Base-by-base conservation (phyloP, 1,140 invertebrate species). In the Scaptomyza graminum region DNA sequence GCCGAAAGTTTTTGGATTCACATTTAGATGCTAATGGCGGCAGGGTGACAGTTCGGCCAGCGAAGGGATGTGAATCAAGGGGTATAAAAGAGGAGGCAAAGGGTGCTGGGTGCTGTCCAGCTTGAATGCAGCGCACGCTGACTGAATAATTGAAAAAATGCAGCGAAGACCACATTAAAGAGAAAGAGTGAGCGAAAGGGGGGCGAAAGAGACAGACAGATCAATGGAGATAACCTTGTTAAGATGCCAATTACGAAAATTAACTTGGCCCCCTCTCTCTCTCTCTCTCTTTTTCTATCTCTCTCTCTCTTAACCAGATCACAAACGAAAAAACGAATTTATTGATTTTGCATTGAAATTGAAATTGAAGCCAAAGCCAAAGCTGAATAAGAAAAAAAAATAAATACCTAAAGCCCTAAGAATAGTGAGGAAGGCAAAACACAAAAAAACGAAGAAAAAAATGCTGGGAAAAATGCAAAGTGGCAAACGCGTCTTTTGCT, bases 231-330 rank as follows among this genome's bases (percentile, higher is more conserved):
- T 87, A 87, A 82, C 82, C 82, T 82, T 82, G 82, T 87, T 87
- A 87, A 87, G 82, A 88, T 88, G 82, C 82, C 82, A 87, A 87
- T 87, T 87, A 87, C 82, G 75, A 88, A 87, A 87, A 87, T 87
- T 87, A 87, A 87, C 82, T 87, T 87, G 78, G 76, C 65, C 79
- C 74, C 65, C 63, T 62, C 50, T 31, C 28, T 31, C 28, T 31
- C 28, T n/a, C n/a, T n/a, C n/a, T n/a, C n/a, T n/a, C n/a, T n/a
- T n/a, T n/a, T n/a, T 31, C 28, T 31, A 3, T 31, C 28, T 31
- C 28, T 31, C 28, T 34, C 31, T 9, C 1, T 34, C 31, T 9
- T 7, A 9, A 8, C 8, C 8, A 34, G 31, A 2, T 34, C 6
- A 28, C 4, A 34, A 34, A 8, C 9, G 31, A 8, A 9, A 34